Base-by-base conservation (phyloP, 1,140 invertebrate genomes). In the Apis cerana region DNA sequence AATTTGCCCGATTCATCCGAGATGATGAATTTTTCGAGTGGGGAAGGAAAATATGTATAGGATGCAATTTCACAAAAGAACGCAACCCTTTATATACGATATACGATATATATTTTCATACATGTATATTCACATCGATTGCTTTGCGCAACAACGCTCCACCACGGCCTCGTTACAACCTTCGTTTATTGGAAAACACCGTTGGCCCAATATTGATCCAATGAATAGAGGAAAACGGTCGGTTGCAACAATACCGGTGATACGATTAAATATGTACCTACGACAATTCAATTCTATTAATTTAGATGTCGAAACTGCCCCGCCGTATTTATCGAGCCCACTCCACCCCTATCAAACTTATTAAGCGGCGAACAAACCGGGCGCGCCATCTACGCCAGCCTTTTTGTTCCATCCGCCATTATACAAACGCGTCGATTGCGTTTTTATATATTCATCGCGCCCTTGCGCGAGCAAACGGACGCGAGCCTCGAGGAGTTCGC, bases 361-460 rank as follows among this genome's bases (percentile, higher is more conserved):
- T 72, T 58, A 33, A 43, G 33, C 70, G 23, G 12, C 56, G 9
- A 56, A 27, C 52, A 27, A 27, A 10, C 10, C 5, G 17, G 3
- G 9, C 4, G n/a, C 23, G 13, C 17, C 19, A 15, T 2, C 8
- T 19, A 12, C 19, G 43, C 69, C 69, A 9, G 54, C 52, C 21
- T 64, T 75, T 85, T 85, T 59, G 68, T 86, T 65, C 71, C 23
- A 27, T 56, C 21, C 15, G 62, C 15, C 43, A 50, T 85, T 85
- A 77, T 59, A 61, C 33, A 58, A 33, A n/a, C 56, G 54, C 71
- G 58, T 70, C 80, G 80, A 87, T 85, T 58, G 64, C 43, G 54
- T 65, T 83, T 87, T 87, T 68, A 92, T 86, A 89, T 92, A 93
- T 92, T 91, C 91, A 92, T 92, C 0, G 88, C 81, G 70, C n/a